Conservation (phyloP, 2,888 invertebrate species). For the Melinaea menophilus region DNA sequence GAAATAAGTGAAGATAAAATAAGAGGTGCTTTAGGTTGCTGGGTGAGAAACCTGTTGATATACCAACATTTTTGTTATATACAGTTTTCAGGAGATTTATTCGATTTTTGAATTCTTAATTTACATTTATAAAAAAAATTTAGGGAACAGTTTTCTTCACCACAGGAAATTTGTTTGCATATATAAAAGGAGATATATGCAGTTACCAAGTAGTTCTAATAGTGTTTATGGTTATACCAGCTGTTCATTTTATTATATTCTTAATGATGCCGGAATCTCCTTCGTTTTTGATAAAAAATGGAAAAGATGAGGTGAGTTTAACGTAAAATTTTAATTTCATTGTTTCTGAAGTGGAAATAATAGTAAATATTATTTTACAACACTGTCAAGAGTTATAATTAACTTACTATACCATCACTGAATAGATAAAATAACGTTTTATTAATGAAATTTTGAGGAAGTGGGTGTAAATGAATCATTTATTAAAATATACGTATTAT, state of each 20-base stretch:
- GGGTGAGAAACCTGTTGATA: slow-evolving; percentile 51
- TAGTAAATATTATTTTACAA: not conserved
- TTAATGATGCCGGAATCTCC: slow-evolving; percentile 80
- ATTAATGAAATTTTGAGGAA: not conserved
- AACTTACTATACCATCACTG: too few species aligned
- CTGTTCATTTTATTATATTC: slow-evolving; percentile 66
- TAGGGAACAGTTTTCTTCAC: slow-evolving; percentile 40
- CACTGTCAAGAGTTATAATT: not conserved
- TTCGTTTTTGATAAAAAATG: slow-evolving; percentile 62
- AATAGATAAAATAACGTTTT: not conserved
- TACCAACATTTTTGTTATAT: not conserved
- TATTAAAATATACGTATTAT: not conserved
- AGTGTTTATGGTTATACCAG: slow-evolving; percentile 67
- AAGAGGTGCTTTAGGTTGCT: slow-evolving; percentile 77
- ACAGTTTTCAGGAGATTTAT: not conserved
- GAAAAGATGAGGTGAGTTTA: slow-evolving; percentile 56
- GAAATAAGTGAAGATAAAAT: slow-evolving; percentile 76
- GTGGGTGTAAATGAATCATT: not conserved
- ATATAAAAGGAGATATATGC: slow-evolving; percentile 67
- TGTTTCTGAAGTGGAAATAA: not conserved
- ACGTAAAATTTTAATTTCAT: not conserved
- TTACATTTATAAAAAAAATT: not conserved
- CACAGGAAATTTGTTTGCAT: slow-evolving; percentile 69
- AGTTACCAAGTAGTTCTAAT: slow-evolving; percentile 71
- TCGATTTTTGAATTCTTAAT: not conserved